These are phyloP conservation scores for Eristalinus aeneus DNA, from an alignment of 2,888 invertebrate species.

Conservation along the genomic window DNA sequence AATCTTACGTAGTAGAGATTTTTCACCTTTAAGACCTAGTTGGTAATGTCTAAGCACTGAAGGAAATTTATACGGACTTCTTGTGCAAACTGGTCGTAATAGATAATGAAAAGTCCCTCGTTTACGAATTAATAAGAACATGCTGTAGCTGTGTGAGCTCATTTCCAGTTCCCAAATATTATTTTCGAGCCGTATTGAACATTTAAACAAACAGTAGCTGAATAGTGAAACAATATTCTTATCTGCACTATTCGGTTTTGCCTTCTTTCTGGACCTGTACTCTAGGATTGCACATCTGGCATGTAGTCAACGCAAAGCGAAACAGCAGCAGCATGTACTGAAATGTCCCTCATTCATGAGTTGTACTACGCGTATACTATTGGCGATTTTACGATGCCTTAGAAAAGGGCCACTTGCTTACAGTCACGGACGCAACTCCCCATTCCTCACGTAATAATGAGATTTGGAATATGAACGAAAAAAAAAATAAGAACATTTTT, in stretches of 20 bases:
- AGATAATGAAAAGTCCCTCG: no score
- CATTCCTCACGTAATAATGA: constrained; percentile 65
- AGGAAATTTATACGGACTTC: no score
- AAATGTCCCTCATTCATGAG: constrained; percentile 61
- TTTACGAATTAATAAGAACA: neutral
- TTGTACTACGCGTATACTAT: constrained; percentile 39
- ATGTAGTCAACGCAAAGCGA: constrained; percentile 20
- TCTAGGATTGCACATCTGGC: constrained; percentile 62
- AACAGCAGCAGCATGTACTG: constrained; percentile 17
- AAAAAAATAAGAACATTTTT: constrained; percentile 2
- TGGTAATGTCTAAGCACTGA: no score
- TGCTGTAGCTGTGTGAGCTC: no score
- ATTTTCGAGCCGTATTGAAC: neutral
- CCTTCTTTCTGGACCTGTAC: constrained; percentile 25
- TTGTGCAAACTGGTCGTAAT: no score
- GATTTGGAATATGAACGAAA: neutral
- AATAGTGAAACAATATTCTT: constrained; percentile 31
- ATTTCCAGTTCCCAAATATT: no score
- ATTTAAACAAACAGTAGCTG: constrained; percentile 40
- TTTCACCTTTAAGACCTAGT: no score
- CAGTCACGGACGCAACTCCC: constrained; percentile 66
- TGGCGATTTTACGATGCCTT: constrained; percentile 27
- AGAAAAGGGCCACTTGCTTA: constrained; percentile 58
- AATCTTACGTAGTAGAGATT: no score
- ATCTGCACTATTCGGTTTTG: constrained; percentile 6